Percentiles rank a stretch among this genome's conserved stretches.
phyloP scores from a whole-genome alignment of 2,113 vertebrate genomes.

The Oncorhynchus nerka region DNA sequence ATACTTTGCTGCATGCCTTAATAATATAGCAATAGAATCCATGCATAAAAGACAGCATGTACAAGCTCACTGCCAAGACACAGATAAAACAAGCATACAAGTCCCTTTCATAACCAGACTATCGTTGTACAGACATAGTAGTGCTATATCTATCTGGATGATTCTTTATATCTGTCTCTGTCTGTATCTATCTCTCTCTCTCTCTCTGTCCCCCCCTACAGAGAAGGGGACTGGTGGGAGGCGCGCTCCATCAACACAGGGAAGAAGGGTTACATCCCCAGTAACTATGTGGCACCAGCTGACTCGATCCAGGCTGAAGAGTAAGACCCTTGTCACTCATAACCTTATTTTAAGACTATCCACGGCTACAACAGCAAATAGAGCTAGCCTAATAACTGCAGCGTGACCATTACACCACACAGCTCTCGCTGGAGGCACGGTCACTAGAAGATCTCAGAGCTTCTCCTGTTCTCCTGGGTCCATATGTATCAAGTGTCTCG shows the following conservation, averaged over 20 bases:
- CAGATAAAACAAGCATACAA: too few relatives aligned
- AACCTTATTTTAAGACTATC: not conserved
- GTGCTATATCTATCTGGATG: too few relatives aligned
- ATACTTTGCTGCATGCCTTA: not conserved
- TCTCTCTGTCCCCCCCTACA: conserved; percentile 52
- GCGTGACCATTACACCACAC: conserved; percentile 20
- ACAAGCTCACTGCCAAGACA: too few relatives aligned
- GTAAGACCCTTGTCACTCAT: conserved; percentile 76
- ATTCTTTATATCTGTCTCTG: not conserved
- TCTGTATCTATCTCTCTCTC: not conserved
- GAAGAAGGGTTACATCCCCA: conserved; percentile 97
- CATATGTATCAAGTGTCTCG: too few relatives aligned
- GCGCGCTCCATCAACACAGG: conserved; percentile 96
- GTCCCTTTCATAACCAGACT: too few relatives aligned
- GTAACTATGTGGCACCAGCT: conserved; percentile 98
- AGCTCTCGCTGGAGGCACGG: not conserved
- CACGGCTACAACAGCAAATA: not conserved
- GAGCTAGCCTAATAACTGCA: not conserved
- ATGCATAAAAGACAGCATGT: too few relatives aligned
- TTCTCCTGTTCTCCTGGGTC: too few relatives aligned
- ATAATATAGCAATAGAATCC: not conserved
- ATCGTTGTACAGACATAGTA: too few relatives aligned
- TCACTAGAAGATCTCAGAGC: not conserved
- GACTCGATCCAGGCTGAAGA: conserved; percentile 99
- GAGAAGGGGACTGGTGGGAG: conserved; percentile 99